These are phyloP conservation scores for Catharus fuscescens DNA, from an alignment of 2,113 vertebrate genomes.

Conservation along the genomic window DNA sequence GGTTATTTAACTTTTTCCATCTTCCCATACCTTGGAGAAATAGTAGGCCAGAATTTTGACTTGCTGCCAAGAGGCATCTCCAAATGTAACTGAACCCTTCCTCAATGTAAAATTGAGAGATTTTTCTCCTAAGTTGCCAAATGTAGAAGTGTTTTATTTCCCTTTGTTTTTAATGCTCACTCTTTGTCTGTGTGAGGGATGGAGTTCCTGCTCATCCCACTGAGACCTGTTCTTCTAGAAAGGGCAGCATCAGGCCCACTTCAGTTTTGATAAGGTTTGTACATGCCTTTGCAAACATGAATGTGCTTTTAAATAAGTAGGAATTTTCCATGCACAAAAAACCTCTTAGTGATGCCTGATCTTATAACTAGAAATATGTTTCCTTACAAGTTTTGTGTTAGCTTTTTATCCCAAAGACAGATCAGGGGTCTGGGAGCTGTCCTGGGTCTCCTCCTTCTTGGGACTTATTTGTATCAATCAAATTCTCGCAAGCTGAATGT, in stretches of 20 bases:
- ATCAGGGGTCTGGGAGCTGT: neutral
- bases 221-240: neutral
- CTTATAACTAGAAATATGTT: neutral
- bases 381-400: neutral
- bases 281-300: neutral
- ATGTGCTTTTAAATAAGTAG: neutral
- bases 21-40: neutral
- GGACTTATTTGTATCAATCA: neutral
- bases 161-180: neutral
- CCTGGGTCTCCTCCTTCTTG: neutral
- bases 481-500: neutral
- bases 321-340: neutral
- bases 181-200: neutral
- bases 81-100: neutral
- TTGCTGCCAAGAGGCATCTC: neutral
- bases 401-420: neutral
- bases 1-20: neutral
- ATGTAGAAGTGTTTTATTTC: neutral
- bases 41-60: neutral
- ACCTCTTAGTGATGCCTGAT: neutral
- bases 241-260: neutral
- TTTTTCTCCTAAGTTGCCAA: neutral
- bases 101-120: accelerated
- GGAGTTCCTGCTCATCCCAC: neutral
- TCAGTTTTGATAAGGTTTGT: neutral